phyloP scores from a whole-genome alignment of 2,113 vertebrate species.

The Cololabis saira region DNA sequence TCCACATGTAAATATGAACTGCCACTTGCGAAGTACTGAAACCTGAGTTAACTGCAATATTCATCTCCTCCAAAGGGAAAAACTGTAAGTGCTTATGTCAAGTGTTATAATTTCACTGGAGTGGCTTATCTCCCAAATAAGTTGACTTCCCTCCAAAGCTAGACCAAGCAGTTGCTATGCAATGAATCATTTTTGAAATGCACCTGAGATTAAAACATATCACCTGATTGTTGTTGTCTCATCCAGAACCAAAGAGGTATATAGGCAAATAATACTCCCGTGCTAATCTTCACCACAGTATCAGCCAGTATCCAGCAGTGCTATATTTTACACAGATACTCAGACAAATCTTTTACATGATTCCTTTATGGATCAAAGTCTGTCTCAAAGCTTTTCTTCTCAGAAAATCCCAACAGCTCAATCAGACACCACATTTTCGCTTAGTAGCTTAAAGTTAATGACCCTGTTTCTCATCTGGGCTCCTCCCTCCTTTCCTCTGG shows the following conservation, averaged over 20 bases:
- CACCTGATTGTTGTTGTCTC: slow-evolving; percentile 45
- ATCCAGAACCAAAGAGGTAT: slow-evolving; percentile 33
- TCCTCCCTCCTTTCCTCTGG: slow-evolving; percentile 62
- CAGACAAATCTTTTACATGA: slow-evolving; percentile 47
- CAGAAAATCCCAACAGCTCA: slow-evolving; percentile 54
- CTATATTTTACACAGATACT: slow-evolving; percentile 30
- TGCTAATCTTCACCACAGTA: slow-evolving; percentile 22
- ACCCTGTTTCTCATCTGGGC: slow-evolving; percentile 70
- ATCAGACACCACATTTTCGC: slow-evolving; percentile 60
- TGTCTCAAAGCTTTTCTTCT: slow-evolving; percentile 43
- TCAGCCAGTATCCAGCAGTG: slow-evolving; percentile 29
- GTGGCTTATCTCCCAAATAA: slow-evolving; percentile 42
- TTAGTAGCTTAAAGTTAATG: slow-evolving; percentile 66
- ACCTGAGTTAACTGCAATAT: slow-evolving; percentile 30
- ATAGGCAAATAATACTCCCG: slow-evolving; percentile 13
- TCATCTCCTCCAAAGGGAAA: slow-evolving; percentile 28
- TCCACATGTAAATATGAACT: too few species aligned
- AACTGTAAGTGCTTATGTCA: slow-evolving; percentile 37
- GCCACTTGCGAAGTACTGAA: not conserved
- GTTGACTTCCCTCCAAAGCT: slow-evolving; percentile 28
- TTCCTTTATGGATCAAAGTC: slow-evolving; percentile 51
- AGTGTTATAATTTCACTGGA: slow-evolving; percentile 39
- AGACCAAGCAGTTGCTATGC: slow-evolving; percentile 22
- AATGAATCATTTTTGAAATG: slow-evolving; percentile 37
- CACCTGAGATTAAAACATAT: slow-evolving; percentile 30